Evolutionary conservation across 37 sponge, comb jelly and placozoan genomes (phyloP), one percentile per base, ranked within the genome.

Genomic region (Amphimedon queenslandica): DNA sequence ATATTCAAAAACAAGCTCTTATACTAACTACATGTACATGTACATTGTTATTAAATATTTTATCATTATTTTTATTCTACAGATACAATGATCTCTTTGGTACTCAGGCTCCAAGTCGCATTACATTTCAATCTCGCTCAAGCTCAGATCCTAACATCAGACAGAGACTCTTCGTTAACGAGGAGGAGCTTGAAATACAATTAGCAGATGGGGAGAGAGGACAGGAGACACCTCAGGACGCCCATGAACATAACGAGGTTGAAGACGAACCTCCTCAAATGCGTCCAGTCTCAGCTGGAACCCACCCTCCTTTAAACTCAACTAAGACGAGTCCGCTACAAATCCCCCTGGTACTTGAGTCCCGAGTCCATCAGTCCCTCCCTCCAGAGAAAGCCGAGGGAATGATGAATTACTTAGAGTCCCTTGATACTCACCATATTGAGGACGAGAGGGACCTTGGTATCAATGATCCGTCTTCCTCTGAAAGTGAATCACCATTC

Each of bases 71-170:
- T 33, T 23, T 51, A 2, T 42, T 56, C 36, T 0, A 24, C 37
- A 90, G 90, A 42, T 67, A 90, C 74, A 90, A 90, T 51, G 57
- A 66, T 0, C 43, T 84, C 27, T 90, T 86, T 86, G 90, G 90
- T 11, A 55, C 55, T 21, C 61, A 77, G 37, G 90, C 90, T 33
- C 77, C 77, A 0, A 80, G 40, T 28, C 40, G 82, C 0, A 63
- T 69, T 5, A 5, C 61, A 57, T 40, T 47, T 25, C 41, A 27
- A 43, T 23, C 55, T 24, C 71, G 83, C 29, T 88, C 81, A 47
- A n/a, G 58, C 28, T 90, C 90, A 30, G 90, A 90, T 24, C 73
- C 90, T 4, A 76, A 80, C 82, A 29, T 90, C 43, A 70, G 28
- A 33, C 8, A 47, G 53, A 39, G 72, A 37, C 23, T 31, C 30